These are phyloP conservation scores for Gambusia yucatana DNA, from an alignment of 2,797 vertebrate species.

Conservation along the genomic window DNA sequence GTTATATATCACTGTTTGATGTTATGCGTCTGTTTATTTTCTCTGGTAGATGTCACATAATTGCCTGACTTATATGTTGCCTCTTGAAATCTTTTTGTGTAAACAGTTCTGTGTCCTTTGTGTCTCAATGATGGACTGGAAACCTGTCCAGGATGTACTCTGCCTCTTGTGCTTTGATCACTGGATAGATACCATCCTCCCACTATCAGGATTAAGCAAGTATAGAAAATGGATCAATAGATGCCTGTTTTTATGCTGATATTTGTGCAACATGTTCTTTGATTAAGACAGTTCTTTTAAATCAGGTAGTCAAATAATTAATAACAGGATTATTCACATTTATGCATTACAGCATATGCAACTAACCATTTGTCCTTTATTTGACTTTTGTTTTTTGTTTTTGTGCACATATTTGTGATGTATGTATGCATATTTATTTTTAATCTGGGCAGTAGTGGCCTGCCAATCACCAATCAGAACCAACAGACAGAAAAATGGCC, in stretches of 20 bases:
- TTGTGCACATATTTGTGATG: background rate
- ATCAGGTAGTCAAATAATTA: background rate
- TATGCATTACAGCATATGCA: background rate
- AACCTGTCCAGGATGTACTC: background rate
- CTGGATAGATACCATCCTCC: background rate
- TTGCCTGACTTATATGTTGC: background rate
- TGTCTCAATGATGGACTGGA: background rate
- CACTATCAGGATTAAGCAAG: background rate
- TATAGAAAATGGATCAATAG: background rate
- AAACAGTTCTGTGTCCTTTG: background rate
- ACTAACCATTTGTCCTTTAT: background rate
- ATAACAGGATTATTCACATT: background rate
- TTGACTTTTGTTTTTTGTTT: background rate
- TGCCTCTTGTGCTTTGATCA: background rate
- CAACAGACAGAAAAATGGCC: background rate
- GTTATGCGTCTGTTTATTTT: conserved; percentile 34
- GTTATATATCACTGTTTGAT: conserved; percentile 4
- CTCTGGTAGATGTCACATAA: background rate
- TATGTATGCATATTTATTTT: too few species aligned
- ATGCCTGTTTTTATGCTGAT: background rate
- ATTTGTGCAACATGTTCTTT: background rate
- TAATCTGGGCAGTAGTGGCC: too few species aligned
- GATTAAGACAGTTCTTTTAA: background rate
- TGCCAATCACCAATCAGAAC: background rate
- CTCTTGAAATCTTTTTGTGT: conserved; percentile 1